phyloP scores from a whole-genome alignment of 2,113 vertebrate species.

The Eptesicus fuscus region DNA sequence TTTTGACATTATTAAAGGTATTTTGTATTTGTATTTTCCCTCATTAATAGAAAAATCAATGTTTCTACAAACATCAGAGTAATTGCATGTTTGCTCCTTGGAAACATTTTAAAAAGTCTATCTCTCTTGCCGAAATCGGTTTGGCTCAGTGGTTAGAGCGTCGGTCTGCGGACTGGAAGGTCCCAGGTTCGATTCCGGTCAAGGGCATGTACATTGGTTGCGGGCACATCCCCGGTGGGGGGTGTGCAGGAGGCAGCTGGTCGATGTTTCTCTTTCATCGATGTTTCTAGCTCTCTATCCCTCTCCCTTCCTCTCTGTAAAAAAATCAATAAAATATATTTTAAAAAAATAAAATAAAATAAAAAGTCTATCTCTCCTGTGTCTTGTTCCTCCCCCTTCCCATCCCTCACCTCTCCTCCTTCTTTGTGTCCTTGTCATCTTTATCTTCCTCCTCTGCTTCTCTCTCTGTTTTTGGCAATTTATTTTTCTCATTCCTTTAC shows the following conservation, averaged over 20 bases:
- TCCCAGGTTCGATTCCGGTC: too few species aligned
- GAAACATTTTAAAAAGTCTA: background rate
- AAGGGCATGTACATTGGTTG: too few species aligned
- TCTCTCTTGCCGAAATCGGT: too few species aligned
- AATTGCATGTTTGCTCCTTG: background rate
- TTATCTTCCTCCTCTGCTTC: background rate
- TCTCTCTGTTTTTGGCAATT: background rate
- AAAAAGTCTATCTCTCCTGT: background rate
- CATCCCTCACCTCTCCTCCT: background rate
- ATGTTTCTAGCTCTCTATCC: too few species aligned
- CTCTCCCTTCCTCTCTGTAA: too few species aligned
- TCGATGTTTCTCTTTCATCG: too few species aligned
- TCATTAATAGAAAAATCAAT: constrained; percentile 13
- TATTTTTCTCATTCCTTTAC: background rate
- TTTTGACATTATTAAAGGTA: background rate
- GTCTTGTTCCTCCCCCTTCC: background rate
- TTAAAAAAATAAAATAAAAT: too few species aligned
- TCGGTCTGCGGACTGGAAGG: too few species aligned
- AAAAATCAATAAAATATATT: too few species aligned
- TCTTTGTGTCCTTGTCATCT: background rate
- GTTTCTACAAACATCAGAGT: constrained; percentile 31
- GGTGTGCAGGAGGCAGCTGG: too few species aligned
- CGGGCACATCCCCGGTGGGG: too few species aligned
- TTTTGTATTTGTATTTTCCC: background rate
- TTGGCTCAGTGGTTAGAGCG: too few species aligned